Evolutionary conservation across 2,888 invertebrate genomes (phyloP), one percentile per base, ranked within the genome.

Genomic region (Psylliodes chrysocephalus): DNA sequence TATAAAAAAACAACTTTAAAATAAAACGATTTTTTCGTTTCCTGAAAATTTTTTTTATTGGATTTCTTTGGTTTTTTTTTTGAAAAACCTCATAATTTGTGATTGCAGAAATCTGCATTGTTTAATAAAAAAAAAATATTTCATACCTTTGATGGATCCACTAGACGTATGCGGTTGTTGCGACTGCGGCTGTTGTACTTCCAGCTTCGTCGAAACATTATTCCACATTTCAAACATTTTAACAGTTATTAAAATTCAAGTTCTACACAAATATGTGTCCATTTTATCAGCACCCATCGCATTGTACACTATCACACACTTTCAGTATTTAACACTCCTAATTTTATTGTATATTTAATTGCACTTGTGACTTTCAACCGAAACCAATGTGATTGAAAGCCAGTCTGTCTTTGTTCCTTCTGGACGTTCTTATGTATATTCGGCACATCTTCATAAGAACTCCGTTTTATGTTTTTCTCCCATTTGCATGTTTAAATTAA

Each of bases 141-240:
- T 38, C 66, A 53, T 90, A 91, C 91, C 91, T 91, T 91, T 91
- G 84, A 91, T 91, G 82, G 91, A 91, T 85, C 91, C 91, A 84
- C 90, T 91, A 81, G 91, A 91, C 62, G 91, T 91, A 84, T 91
- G 91, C 66, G 91, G 91, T 80, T 91, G 91, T 81, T 91, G 91
- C 42, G 81, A 73, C 78, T 88, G 88, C 68, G 86, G 84, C 79
- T 87, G 87, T 78, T 85, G 87, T 81, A 89, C 87, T 82, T 91
- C 90, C 87, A 91, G 82, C 85, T 91, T 91, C 74, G 89, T 88
- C 84, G 86, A 89, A 80, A 91, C 91, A 81, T 89, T 89, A 85
- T 89, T 91, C 91, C 91, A 91, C 90, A 91, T 91, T 84, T 91
- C 91, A 84, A 91, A 91, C 91, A 91, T 91, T 82, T 88, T 90